phyloP scores from a whole-genome alignment of 2,113 vertebrate genomes.

The Lepus americanus region DNA sequence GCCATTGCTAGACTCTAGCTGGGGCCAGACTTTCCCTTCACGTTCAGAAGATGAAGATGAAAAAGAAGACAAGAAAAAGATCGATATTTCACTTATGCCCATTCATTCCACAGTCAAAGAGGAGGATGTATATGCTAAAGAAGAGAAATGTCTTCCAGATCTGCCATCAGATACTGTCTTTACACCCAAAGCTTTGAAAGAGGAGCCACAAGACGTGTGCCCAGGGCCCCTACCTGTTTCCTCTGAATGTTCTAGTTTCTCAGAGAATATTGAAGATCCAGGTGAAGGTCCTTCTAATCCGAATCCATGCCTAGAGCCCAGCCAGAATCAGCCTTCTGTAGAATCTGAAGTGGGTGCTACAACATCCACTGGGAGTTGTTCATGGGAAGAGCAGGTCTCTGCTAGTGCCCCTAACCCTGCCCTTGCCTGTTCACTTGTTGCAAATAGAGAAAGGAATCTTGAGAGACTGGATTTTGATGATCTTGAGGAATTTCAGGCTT shows the following conservation, averaged over 20 bases:
- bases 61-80: slow-evolving; percentile 74
- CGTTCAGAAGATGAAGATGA: slow-evolving; percentile 71
- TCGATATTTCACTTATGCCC: not conserved
- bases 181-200: slow-evolving; percentile 64
- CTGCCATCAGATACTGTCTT: not conserved
- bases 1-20: slow-evolving; percentile 26
- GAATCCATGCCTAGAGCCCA: slow-evolving; percentile 26
- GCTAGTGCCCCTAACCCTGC: slow-evolving; percentile 1
- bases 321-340: slow-evolving; percentile 42
- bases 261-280: slow-evolving; percentile 76
- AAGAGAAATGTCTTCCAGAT: slow-evolving; percentile 71
- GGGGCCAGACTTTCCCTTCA: not conserved
- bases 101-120: slow-evolving; percentile 68
- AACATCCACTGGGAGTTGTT: not conserved
- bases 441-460: slow-evolving; percentile 51
- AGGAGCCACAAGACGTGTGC: not conserved
- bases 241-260: not conserved
- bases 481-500: slow-evolving; percentile 60
- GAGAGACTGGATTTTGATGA: slow-evolving; percentile 65
- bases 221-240: not conserved
- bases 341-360: slow-evolving; percentile 29
- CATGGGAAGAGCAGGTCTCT: slow-evolving; percentile 46
- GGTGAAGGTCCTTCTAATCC: slow-evolving; percentile 79
- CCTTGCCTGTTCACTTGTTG: slow-evolving; percentile 41
- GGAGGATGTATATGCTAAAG: slow-evolving; percentile 60